Conservation (phyloP, 2,113 vertebrate genomes). For the Pedetes capensis region DNA sequence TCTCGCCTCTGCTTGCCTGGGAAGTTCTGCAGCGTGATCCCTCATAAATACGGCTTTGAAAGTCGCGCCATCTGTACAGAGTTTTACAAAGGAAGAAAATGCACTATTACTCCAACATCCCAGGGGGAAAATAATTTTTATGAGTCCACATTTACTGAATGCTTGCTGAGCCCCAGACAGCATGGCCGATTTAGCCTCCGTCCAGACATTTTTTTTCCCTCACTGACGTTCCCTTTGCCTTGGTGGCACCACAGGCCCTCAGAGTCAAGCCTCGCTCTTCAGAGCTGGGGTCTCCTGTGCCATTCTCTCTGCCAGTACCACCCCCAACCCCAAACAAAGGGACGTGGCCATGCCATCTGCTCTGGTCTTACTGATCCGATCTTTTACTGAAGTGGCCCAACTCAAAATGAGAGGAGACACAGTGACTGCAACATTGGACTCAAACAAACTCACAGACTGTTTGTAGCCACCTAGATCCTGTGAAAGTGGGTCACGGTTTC, state of each 20-base stretch:
- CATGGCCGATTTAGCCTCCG: background rate
- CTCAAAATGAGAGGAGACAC: no score
- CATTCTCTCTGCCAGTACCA: background rate
- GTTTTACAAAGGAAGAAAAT: background rate
- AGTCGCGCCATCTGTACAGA: background rate
- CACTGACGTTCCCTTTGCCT: background rate
- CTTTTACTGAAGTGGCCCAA: no score
- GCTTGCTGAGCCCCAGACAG: background rate
- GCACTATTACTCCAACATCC: background rate
- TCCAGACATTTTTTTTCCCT: background rate
- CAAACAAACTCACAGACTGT: no score
- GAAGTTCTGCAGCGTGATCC: background rate
- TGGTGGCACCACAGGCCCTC: background rate
- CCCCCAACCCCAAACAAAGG: background rate
- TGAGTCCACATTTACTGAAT: background rate
- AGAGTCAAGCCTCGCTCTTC: background rate
- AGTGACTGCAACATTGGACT: no score
- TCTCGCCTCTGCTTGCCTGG: background rate
- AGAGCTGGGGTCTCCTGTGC: background rate
- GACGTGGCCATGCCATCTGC: background rate
- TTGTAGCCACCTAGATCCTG: background rate
- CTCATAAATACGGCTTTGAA: slow-evolving; percentile 13
- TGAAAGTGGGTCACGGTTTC: background rate
- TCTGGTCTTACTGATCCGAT: background rate
- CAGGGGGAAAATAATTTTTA: background rate